phyloP scores from a whole-genome alignment of 2,797 vertebrate genomes.

The Chiloscyllium punctatum region DNA sequence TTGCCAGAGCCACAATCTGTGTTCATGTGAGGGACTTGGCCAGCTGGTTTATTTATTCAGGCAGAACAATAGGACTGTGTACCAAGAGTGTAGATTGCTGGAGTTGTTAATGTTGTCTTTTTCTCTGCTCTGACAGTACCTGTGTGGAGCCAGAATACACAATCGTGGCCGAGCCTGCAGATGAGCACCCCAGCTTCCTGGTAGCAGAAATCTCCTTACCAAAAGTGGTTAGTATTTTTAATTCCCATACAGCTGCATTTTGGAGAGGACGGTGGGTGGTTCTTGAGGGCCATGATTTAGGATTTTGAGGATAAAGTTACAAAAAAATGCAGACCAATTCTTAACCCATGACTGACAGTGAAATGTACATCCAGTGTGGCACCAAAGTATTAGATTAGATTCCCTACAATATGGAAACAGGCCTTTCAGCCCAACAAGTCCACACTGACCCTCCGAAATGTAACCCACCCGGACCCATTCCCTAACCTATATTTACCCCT shows the following conservation, averaged over 20 bases:
- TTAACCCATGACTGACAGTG: not conserved
- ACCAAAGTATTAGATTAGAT: not conserved
- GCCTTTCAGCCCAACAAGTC: too few relatives aligned
- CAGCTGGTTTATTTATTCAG: not conserved
- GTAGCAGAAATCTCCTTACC: constrained; percentile 74
- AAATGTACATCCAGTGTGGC: not conserved
- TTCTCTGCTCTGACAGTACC: not conserved
- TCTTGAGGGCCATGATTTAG: not conserved
- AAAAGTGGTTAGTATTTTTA: constrained; percentile 64
- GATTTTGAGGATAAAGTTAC: not conserved
- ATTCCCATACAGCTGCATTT: not conserved
- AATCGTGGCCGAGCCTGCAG: constrained; percentile 61
- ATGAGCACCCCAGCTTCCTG: constrained; percentile 63
- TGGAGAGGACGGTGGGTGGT: not conserved
- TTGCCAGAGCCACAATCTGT: not conserved
- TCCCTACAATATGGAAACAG: too few relatives aligned
- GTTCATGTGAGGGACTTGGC: not conserved
- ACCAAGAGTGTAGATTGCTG: not conserved
- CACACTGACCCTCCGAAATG: too few relatives aligned
- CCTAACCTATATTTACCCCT: too few relatives aligned
- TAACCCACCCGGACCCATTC: too few relatives aligned
- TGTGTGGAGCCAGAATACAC: constrained; percentile 54
- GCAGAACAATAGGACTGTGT: too few relatives aligned
- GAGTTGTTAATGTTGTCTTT: not conserved
- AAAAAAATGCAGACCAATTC: not conserved